Evolutionary conservation across 2,113 vertebrate species (phyloP).

Genomic region (Excalfactoria chinensis): DNA sequence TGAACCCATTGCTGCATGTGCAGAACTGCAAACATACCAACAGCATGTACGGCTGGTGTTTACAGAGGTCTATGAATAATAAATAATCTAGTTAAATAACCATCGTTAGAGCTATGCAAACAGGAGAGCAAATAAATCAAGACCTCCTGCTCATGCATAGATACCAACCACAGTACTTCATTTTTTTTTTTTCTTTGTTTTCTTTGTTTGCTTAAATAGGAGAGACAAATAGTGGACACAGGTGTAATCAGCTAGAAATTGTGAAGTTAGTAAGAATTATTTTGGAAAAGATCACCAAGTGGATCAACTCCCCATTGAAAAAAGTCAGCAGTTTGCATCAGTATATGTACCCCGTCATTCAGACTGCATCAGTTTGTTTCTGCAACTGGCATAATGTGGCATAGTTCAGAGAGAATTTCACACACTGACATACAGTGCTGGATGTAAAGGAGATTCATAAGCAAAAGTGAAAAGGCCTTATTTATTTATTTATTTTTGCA

Average conservation of each 20-base stretch:
- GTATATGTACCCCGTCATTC: fast-evolving
- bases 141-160: neutral
- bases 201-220: neutral
- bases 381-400: neutral
- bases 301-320: neutral
- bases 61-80: conserved; percentile 9
- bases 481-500: neutral
- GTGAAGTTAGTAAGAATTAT: neutral
- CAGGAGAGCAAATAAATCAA: conserved; percentile 9
- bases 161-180: neutral
- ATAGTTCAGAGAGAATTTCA: neutral
- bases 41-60: neutral
- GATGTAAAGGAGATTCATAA: neutral
- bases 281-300: neutral
- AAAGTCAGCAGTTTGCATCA: neutral
- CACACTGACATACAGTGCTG: fast-evolving
- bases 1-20: neutral
- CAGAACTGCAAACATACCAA: neutral
- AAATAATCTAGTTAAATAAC: conserved; percentile 32
- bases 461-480: neutral
- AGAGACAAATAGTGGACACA: neutral
- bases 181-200: neutral
- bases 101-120: neutral
- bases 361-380: neutral
- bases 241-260: neutral